Conservation (phyloP, 1,140 invertebrate genomes). For the Bombus pascuorum region DNA sequence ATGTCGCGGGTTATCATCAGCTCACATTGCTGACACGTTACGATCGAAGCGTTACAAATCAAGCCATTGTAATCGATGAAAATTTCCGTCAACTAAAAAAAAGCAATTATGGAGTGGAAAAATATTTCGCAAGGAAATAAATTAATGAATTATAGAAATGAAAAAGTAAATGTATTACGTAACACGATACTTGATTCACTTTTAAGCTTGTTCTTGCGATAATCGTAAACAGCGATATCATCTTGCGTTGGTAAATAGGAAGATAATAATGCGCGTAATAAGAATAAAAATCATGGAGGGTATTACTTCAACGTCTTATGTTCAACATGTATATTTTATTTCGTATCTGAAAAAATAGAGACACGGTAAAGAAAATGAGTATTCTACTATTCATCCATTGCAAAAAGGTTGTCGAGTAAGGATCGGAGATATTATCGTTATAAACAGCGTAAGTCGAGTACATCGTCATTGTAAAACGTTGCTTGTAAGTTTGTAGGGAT, state of each 20-base stretch:
- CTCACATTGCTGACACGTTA: neutral
- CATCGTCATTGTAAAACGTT: constrained; percentile 11
- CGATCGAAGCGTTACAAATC: neutral
- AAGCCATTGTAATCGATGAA: no score
- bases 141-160: neutral
- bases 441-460: constrained; percentile 25
- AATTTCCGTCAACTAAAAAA: no score
- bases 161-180: rapidly evolving
- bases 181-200: no score
- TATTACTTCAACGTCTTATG: constrained; percentile 26
- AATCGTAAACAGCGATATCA: neutral
- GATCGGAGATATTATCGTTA: constrained; percentile 9
- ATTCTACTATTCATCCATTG: constrained; percentile 13
- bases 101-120: no score
- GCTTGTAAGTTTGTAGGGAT: neutral
- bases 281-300: neutral
- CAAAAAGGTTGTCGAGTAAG: constrained; percentile 2
- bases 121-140: no score
- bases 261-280: neutral
- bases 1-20: neutral
- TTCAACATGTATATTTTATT: constrained; percentile 45
- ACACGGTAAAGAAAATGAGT: constrained; percentile 28
- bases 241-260: neutral
- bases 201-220: neutral
- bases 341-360: constrained; percentile 35